A percentile compares a stretch with the other conserved stretches of the same genome.
phyloP scores from a whole-genome alignment of 2,113 vertebrate genomes.

The Mormyrus lacerda region DNA sequence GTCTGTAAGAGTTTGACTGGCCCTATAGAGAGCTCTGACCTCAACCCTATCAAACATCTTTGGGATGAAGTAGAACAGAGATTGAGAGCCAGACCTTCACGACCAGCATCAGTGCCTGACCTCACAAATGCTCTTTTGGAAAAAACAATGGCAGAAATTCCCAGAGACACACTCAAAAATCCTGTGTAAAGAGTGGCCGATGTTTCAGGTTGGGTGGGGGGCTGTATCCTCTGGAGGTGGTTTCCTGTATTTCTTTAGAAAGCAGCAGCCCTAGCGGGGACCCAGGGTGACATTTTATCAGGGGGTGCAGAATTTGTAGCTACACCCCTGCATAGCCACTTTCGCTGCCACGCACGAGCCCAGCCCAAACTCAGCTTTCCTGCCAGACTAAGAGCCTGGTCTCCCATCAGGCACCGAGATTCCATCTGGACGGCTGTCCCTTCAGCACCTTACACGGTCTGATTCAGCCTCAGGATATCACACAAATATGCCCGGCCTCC shows the following conservation, averaged over 20 bases:
- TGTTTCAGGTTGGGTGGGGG: neutral
- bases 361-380: neutral
- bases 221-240: neutral
- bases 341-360: neutral
- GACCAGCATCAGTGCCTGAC: neutral
- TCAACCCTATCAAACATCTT: too few species aligned
- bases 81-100: too few species aligned
- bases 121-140: neutral
- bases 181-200: neutral
- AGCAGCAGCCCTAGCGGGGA: neutral
- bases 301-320: neutral
- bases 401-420: neutral
- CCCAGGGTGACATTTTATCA: neutral
- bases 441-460: neutral
- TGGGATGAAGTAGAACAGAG: too few species aligned
- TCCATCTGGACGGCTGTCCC: neutral
- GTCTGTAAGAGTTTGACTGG: too few species aligned
- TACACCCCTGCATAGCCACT: neutral
- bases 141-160: neutral
- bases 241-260: neutral
- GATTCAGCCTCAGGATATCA: neutral
- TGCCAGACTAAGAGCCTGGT: neutral
- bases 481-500: neutral
- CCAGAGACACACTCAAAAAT: neutral
- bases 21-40: too few species aligned